Evolutionary conservation across 2,797 vertebrate species (phyloP).

Genomic region (Sebastes variabilis): DNA sequence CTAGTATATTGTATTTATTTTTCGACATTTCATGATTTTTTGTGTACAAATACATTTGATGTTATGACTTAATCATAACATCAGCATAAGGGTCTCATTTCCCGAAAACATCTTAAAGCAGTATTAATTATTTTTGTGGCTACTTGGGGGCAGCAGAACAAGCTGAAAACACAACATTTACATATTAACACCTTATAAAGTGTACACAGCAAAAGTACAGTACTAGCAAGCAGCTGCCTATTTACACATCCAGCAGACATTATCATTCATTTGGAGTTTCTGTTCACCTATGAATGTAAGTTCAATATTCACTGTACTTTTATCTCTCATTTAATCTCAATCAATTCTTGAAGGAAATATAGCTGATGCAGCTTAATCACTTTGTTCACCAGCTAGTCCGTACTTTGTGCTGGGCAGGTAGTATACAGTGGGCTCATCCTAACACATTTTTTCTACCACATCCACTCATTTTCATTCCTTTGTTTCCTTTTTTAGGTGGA

Average conservation of each 20-base stretch:
- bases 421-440: neutral
- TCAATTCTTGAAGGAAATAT: too few species aligned
- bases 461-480: neutral
- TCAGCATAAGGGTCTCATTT: neutral
- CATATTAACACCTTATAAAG: neutral
- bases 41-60: neutral
- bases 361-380: too few species aligned
- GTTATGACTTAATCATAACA: neutral
- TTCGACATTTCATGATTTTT: neutral
- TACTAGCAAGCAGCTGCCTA: neutral
- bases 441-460: neutral
- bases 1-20: neutral
- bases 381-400: too few species aligned
- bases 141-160: neutral
- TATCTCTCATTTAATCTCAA: neutral
- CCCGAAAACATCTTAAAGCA: neutral
- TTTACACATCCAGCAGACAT: neutral
- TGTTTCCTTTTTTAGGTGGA: constrained; percentile 70
- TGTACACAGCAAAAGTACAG: neutral
- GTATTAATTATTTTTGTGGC: neutral
- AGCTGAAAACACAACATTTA: neutral
- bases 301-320: neutral
- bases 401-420: neutral
- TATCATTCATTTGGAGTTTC: neutral
- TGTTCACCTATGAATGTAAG: neutral